phyloP scores from a whole-genome alignment of 1,140 invertebrate genomes.

The Zaprionus lachaisei region DNA sequence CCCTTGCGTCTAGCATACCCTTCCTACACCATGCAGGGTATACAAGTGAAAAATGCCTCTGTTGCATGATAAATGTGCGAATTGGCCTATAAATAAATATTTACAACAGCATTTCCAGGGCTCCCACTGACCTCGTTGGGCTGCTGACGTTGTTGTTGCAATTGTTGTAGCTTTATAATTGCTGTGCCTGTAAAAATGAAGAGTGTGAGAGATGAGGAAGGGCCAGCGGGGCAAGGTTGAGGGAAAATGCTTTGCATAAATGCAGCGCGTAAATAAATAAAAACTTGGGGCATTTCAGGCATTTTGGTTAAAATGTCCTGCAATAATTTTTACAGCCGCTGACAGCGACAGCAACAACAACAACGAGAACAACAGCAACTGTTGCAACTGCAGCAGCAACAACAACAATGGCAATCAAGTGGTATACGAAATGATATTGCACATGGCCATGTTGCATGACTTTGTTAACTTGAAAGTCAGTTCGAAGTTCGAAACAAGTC shows the following conservation, averaged over 20 bases:
- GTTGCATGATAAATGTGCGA: constrained; percentile 16
- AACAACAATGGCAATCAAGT: constrained; percentile 44
- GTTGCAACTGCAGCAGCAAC: constrained; percentile 9
- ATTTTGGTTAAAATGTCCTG: constrained; percentile 71
- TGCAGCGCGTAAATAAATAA: constrained; percentile 58
- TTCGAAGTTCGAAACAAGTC: constrained; percentile 68
- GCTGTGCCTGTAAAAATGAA: constrained; percentile 16
- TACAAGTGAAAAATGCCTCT: neutral
- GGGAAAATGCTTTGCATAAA: constrained; percentile 40
- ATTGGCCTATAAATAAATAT: constrained; percentile 52
- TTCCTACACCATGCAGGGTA: neutral
- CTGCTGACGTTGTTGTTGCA: constrained; percentile 20
- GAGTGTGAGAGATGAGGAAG: neutral
- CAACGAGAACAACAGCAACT: constrained; percentile 21
- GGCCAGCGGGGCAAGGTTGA: neutral
- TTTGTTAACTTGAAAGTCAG: constrained; percentile 76
- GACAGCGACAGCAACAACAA: constrained; percentile 44
- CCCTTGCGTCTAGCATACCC: neutral
- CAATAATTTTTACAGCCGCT: constrained; percentile 71
- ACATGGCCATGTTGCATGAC: constrained; percentile 78
- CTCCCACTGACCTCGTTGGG: constrained; percentile 41
- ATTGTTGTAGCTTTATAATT: constrained; percentile 35
- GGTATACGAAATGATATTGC: constrained; percentile 36
- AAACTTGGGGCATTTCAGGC: constrained; percentile 40
- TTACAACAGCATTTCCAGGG: constrained; percentile 23